These are phyloP conservation scores for Gobius niger DNA, from an alignment of 2,113 vertebrate species.

Conservation along the genomic window DNA sequence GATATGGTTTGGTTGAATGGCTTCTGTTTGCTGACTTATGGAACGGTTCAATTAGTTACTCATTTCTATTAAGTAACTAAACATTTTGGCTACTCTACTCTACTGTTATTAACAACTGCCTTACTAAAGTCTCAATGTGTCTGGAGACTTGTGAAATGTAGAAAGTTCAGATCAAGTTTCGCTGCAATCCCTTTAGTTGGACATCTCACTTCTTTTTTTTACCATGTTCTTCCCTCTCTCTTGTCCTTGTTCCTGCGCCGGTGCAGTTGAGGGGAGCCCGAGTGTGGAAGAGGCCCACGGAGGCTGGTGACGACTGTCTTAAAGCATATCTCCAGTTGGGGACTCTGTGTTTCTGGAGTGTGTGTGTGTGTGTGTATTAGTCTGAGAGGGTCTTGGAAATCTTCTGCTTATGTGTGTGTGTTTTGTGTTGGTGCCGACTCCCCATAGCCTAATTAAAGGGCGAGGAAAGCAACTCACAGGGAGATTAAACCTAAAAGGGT, in stretches of 20 bases:
- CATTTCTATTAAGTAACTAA: too few relatives aligned
- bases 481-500: slow-evolving; percentile 82
- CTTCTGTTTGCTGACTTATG: too few relatives aligned
- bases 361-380: slow-evolving; percentile 13
- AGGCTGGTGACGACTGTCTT: slow-evolving; percentile 64
- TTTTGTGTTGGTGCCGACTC: slow-evolving; percentile 71
- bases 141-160: slow-evolving; percentile 47
- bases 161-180: slow-evolving; percentile 44
- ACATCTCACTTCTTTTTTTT: slow-evolving; percentile 42
- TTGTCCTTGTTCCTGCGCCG: slow-evolving; percentile 43
- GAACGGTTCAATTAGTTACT: too few relatives aligned
- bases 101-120: not conserved
- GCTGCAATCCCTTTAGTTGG: slow-evolving; percentile 38
- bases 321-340: slow-evolving; percentile 46
- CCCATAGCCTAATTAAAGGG: slow-evolving; percentile 82
- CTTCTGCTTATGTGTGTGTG: slow-evolving; percentile 46
- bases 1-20: not conserved
- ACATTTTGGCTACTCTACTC: too few relatives aligned
- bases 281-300: slow-evolving; percentile 70
- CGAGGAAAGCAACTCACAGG: slow-evolving; percentile 74
- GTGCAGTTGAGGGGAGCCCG: slow-evolving; percentile 62
- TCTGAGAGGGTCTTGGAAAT: slow-evolving; percentile 25
- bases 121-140: not conserved
- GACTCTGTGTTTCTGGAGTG: slow-evolving; percentile 45
- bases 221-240: slow-evolving; percentile 16